Conservation (phyloP, 2,888 invertebrate genomes). For the Apamea sordens region DNA sequence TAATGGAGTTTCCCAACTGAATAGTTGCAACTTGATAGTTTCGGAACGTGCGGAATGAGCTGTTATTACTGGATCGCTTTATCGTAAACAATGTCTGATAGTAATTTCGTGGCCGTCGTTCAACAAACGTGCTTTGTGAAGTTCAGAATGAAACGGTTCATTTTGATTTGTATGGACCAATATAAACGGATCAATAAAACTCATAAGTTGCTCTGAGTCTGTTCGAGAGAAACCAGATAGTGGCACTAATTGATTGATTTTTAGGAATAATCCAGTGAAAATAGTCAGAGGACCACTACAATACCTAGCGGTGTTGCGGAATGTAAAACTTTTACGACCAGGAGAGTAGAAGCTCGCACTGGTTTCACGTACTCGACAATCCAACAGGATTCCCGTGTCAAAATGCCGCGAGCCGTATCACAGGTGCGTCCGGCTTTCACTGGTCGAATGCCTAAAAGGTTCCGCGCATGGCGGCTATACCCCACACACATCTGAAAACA, state of each 20-base stretch:
- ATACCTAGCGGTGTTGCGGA: slow-evolving; percentile 30
- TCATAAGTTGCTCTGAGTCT: not conserved
- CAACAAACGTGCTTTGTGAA: slow-evolving; percentile 21
- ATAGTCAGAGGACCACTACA: not conserved
- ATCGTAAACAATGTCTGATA: slow-evolving; percentile 51
- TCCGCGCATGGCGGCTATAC: slow-evolving; percentile 27
- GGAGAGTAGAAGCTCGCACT: slow-evolving; percentile 23
- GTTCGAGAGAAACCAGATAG: not conserved
- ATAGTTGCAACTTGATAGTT: slow-evolving; percentile 69
- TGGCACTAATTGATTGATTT: not conserved
- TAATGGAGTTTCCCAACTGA: slow-evolving; percentile 73
- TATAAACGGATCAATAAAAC: not conserved
- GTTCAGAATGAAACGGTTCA: not conserved
- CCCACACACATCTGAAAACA: slow-evolving; percentile 36
- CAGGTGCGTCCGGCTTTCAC: slow-evolving; percentile 57
- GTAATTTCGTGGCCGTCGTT: slow-evolving; percentile 31
- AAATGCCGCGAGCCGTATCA: slow-evolving; percentile 57
- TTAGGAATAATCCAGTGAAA: not conserved
- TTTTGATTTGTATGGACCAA: not conserved
- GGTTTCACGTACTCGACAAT: slow-evolving; percentile 42
- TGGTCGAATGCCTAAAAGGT: slow-evolving; percentile 58
- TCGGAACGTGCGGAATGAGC: slow-evolving; percentile 54
- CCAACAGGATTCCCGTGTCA: slow-evolving; percentile 57
- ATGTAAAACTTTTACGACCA: slow-evolving; percentile 44
- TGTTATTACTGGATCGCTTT: slow-evolving; percentile 49